phyloP scores from a whole-genome alignment of 2,113 vertebrate species.

The Redunca redunca region DNA sequence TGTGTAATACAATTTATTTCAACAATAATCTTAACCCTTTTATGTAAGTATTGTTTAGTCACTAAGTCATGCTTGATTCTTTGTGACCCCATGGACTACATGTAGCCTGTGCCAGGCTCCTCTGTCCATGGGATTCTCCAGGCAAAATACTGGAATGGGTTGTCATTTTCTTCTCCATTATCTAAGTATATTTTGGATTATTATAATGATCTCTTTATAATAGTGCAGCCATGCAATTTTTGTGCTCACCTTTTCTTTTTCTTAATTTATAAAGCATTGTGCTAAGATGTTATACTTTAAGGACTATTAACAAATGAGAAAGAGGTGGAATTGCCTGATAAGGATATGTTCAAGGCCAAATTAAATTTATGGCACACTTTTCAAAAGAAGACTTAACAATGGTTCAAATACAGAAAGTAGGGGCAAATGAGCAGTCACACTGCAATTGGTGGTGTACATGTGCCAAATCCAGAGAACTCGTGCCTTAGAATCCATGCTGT shows the following conservation, averaged over 20 bases:
- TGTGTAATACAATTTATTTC: background rate
- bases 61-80: background rate
- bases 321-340: background rate
- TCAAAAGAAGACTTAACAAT: background rate
- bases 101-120: background rate
- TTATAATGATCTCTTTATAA: background rate
- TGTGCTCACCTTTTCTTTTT: background rate
- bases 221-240: background rate
- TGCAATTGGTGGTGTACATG: rapidly evolving
- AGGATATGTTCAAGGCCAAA: background rate
- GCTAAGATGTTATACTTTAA: background rate
- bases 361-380: background rate
- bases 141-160: background rate
- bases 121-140: background rate
- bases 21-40: background rate
- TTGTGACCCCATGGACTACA: background rate
- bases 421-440: background rate
- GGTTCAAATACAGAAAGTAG: background rate
- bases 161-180: background rate
- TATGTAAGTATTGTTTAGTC: background rate
- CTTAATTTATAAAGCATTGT: background rate
- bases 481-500: background rate
- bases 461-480: background rate
- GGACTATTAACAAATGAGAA: background rate
- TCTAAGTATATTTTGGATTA: background rate